Percentiles rank a stretch among this genome's conserved stretches.
These are phyloP conservation scores for Ephydatia muelleri DNA, from an alignment of 37 sponge, comb jelly and placozoan genomes.

Conservation along the genomic window DNA sequence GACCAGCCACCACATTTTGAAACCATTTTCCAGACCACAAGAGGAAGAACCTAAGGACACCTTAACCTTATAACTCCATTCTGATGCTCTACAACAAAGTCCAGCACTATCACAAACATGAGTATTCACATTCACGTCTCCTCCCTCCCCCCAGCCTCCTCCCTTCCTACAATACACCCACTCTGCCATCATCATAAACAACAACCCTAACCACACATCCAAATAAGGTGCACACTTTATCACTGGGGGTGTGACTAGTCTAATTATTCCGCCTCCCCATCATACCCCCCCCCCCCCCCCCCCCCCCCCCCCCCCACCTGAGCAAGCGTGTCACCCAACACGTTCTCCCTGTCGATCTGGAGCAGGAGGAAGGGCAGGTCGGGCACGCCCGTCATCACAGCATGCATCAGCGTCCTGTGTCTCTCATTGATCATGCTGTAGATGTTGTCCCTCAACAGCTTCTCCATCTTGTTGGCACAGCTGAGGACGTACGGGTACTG, in stretches of 20 bases:
- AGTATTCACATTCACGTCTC: too few species aligned
- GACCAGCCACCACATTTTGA: too few species aligned
- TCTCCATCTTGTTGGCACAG: constrained; percentile 86
- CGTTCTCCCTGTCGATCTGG: constrained; percentile 70
- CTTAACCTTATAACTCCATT: too few species aligned
- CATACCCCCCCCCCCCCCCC: not conserved
- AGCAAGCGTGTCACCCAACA: constrained; percentile 79
- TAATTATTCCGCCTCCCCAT: too few species aligned
- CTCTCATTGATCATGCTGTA: constrained; percentile 72
- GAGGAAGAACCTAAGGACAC: too few species aligned
- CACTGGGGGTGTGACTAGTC: not conserved
- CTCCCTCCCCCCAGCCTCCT: too few species aligned
- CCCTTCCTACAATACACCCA: too few species aligned
- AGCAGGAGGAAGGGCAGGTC: constrained; percentile 81
- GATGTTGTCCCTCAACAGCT: constrained; percentile 79
- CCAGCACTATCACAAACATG: too few species aligned
- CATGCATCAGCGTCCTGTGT: constrained; percentile 57
- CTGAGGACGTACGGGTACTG: constrained; percentile 80
- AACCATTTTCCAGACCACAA: too few species aligned
- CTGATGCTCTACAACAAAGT: too few species aligned
- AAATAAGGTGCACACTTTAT: not conserved
- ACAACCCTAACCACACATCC: not conserved
- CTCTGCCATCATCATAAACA: too few species aligned
- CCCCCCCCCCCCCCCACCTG: constrained; percentile 61
- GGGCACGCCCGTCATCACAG: constrained; percentile 60